Evolutionary conservation across 2,113 vertebrate species (phyloP), one percentile per base, ranked within the genome.

Genomic region (Marcusenius ussheri): DNA sequence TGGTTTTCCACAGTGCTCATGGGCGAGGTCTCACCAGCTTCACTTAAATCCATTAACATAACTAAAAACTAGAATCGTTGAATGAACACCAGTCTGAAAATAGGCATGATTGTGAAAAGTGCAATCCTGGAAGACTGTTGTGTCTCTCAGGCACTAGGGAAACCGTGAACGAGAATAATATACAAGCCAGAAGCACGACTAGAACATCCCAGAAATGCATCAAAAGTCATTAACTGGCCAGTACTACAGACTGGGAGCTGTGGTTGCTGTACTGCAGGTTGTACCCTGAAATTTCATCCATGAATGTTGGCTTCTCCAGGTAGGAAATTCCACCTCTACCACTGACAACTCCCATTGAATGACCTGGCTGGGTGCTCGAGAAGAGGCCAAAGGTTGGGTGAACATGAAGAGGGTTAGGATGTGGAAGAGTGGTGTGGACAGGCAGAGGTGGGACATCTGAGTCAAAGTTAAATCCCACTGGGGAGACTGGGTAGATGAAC

Each of bases 381-480:
- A 80, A 80, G 35, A 80, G 45, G 83, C 42, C 21, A n/a, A 85
- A 49, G 10, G 24, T n/a, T 11, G 46, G 45, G 46, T 85, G 46
- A 85, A 46, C 19, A 50, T 90, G 83, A 80, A 80, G 35, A 45
- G 89, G 27, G 39, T 42, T 62, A 8, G 35, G 88, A 17, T 83
- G 58, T 1, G 74, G 74, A 93, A 92, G 99, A 99, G 0, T 99
- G 96, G 42, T 19, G 35, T 80, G 74, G 35, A 42, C 5, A 6
- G 74, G 13, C 35, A 42, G 35, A 80, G 74, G 74, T 39, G 74
- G 74, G 5, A 19, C 35, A 80, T 39, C 74, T 8, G 74, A 19
- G 74, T 80, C 74, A 80, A 80, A 80, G 74, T 17, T 39, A 17
- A 42, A 80, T 80, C 35, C 74, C 74, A 35, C 31, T 3, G 74